These are phyloP conservation scores for Automeris io DNA, from an alignment of 2,888 invertebrate species.

Conservation along the genomic window DNA sequence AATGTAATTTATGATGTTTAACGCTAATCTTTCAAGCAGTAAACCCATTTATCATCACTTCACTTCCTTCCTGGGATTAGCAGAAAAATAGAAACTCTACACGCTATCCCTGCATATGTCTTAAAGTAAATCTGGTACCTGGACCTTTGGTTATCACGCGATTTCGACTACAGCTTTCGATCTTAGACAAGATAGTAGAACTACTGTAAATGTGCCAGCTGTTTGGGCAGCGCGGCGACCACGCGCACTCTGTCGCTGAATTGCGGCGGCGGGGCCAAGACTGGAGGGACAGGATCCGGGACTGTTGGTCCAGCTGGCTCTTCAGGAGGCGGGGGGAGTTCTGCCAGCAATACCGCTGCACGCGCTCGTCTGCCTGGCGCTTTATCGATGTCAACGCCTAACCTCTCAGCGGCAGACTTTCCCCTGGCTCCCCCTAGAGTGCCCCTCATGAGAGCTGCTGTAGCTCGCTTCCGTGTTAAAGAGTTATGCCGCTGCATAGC, in stretches of 20 bases:
- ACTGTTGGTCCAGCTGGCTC: conserved; percentile 63
- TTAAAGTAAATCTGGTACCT: too few relatives aligned
- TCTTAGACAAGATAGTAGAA: not conserved
- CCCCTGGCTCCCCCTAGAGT: conserved; percentile 34
- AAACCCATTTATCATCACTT: too few relatives aligned
- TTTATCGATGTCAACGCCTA: conserved; percentile 58
- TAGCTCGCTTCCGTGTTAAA: conserved; percentile 77
- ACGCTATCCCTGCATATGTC: too few relatives aligned
- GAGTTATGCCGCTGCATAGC: conserved; percentile 79
- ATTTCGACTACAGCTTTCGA: not conserved
- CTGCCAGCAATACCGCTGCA: conserved; percentile 85
- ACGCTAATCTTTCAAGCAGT: too few relatives aligned
- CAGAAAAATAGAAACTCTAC: too few relatives aligned
- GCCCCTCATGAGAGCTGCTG: conserved; percentile 75
- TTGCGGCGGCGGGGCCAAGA: conserved; percentile 92
- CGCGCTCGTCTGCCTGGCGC: conserved; percentile 73
- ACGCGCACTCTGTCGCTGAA: conserved; percentile 92
- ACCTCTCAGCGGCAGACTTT: conserved; percentile 59
- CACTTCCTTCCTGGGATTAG: too few relatives aligned
- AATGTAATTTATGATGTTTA: too few relatives aligned
- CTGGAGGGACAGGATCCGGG: conserved; percentile 52
- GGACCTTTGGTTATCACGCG: not conserved
- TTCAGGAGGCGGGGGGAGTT: conserved; percentile 88
- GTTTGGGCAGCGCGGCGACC: conserved; percentile 90
- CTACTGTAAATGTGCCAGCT: conserved; percentile 66